A percentile compares a stretch with the other conserved stretches of the same genome.
phyloP scores from a whole-genome alignment of 2,113 vertebrate species.

The Calonectris borealis region DNA sequence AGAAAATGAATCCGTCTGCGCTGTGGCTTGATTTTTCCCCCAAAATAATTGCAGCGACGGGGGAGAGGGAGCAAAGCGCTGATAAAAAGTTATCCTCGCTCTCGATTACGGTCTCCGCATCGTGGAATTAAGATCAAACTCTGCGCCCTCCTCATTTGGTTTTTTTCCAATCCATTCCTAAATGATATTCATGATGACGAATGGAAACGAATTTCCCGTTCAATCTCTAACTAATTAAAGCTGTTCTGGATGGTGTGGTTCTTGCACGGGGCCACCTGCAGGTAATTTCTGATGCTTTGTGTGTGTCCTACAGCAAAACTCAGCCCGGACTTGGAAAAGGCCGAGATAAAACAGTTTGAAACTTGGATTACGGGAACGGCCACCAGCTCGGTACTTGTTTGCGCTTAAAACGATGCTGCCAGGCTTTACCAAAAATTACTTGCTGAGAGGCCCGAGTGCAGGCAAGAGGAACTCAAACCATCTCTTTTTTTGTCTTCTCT shows the following conservation, averaged over 20 bases:
- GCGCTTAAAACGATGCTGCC: background rate
- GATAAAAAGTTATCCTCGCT: too few relatives aligned
- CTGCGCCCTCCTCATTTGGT: rapidly evolving
- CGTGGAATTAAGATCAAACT: background rate
- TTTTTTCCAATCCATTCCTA: background rate
- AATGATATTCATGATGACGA: rapidly evolving
- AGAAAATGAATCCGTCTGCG: background rate
- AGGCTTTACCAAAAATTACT: too few relatives aligned
- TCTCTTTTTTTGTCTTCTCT: background rate
- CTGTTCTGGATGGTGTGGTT: background rate
- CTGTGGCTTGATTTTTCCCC: background rate
- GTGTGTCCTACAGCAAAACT: background rate
- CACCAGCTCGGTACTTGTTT: background rate
- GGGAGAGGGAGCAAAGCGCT: background rate
- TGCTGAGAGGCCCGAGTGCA: background rate
- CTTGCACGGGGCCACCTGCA: background rate
- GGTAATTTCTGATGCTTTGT: background rate
- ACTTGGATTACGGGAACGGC: background rate
- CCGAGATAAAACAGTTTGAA: background rate
- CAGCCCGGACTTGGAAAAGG: background rate
- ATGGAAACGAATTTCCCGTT: background rate
- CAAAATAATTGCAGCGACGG: background rate
- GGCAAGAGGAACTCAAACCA: background rate
- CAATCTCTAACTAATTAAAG: too few relatives aligned
- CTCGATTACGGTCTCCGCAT: rapidly evolving